A percentile compares a stretch with the other conserved stretches of the same genome.
phyloP scores from a whole-genome alignment of 1,140 invertebrate genomes.

The Teleogryllus occipitalis region DNA sequence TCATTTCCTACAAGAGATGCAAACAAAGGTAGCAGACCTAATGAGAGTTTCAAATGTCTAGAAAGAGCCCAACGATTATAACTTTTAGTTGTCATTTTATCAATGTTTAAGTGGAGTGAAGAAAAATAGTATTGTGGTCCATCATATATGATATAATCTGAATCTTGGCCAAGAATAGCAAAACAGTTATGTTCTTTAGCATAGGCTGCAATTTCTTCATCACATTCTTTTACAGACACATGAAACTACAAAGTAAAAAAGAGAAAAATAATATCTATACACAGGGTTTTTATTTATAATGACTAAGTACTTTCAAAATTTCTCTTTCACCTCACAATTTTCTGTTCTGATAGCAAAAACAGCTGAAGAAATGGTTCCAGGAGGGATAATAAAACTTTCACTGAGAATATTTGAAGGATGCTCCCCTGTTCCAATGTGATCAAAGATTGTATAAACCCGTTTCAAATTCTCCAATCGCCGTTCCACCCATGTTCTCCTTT shows the following conservation, averaged over 20 bases:
- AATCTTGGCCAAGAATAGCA: slow-evolving; percentile 35
- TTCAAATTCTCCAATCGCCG: slow-evolving; percentile 29
- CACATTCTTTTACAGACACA: slow-evolving; percentile 30
- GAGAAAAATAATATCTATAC: not conserved
- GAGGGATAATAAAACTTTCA: slow-evolving; percentile 30
- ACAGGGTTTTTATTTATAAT: not conserved
- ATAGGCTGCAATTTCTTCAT: slow-evolving; percentile 34
- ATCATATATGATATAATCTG: slow-evolving; percentile 34
- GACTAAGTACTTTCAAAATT: not conserved
- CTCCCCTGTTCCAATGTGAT: slow-evolving; percentile 27
- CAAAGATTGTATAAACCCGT: slow-evolving; percentile 29
- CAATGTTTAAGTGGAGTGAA: slow-evolving; percentile 31
- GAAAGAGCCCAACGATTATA: slow-evolving; percentile 32
- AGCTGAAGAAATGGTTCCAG: slow-evolving; percentile 29
- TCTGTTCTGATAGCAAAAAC: slow-evolving; percentile 27
- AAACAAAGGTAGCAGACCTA: slow-evolving; percentile 32
- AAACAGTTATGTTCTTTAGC: slow-evolving; percentile 31
- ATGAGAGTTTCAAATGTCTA: slow-evolving; percentile 26
- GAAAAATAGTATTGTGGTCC: slow-evolving; percentile 33
- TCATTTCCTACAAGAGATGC: slow-evolving; percentile 35
- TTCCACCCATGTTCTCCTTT: slow-evolving; percentile 33
- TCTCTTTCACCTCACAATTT: slow-evolving; percentile 24
- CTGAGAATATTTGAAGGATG: slow-evolving; percentile 19
- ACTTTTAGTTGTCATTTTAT: slow-evolving; percentile 30
- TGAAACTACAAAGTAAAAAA: slow-evolving; percentile 19